Evolutionary conservation across 2,113 vertebrate genomes (phyloP).

Genomic region (Melanerpes aurifrons): DNA sequence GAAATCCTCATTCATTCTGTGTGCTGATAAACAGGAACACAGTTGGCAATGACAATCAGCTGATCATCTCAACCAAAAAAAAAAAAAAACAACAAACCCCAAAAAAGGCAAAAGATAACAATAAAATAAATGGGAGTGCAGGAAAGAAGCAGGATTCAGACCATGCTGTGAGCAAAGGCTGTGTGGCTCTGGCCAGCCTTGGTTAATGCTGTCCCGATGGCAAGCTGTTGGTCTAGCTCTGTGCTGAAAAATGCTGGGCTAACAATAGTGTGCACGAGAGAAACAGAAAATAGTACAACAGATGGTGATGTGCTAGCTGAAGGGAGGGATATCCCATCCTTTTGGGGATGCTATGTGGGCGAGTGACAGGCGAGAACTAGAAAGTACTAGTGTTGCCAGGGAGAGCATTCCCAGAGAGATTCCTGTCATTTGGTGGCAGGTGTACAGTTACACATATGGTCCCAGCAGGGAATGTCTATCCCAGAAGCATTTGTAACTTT

Average conservation of each 20-base stretch:
- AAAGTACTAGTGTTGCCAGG: neutral
- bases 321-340: conserved; percentile 57
- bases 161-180: neutral
- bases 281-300: neutral
- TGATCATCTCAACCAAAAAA: neutral
- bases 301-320: conserved; percentile 14
- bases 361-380: neutral
- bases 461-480: neutral
- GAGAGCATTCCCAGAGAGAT: conserved; percentile 6
- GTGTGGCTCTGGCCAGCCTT: neutral
- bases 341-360: neutral
- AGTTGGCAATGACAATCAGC: neutral
- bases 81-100: neutral
- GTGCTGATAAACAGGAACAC: neutral
- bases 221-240: neutral
- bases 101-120: neutral
- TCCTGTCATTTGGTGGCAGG: neutral
- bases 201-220: neutral
- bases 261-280: accelerated
- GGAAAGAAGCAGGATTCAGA: neutral
- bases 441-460: neutral
- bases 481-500: neutral
- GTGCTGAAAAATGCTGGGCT: neutral
- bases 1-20: neutral
- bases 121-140: neutral